These are phyloP conservation scores for Prochilodus magdalenae DNA, from an alignment of 2,113 vertebrate genomes.

Conservation along the genomic window DNA sequence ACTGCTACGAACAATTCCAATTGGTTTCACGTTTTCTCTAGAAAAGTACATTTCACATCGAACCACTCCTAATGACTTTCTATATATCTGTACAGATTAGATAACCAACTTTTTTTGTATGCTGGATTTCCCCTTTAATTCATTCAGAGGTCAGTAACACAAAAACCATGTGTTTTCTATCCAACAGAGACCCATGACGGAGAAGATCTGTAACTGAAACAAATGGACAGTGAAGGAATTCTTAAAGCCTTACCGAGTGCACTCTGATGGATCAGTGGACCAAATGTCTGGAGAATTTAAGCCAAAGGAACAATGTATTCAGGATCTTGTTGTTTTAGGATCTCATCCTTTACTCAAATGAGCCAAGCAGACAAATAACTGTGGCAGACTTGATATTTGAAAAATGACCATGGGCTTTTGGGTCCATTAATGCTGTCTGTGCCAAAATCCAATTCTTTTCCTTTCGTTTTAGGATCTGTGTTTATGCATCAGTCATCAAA, in stretches of 20 bases:
- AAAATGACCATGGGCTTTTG: not conserved
- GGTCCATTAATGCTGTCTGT: constrained; percentile 12
- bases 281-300: constrained; percentile 8
- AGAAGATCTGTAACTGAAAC: constrained; percentile 82
- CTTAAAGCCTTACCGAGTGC: constrained; percentile 44
- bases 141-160: not conserved
- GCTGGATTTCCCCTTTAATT: not conserved
- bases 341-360: constrained; percentile 1
- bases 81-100: not conserved
- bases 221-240: not conserved
- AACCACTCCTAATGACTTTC: too few relatives aligned
- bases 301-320: constrained; percentile 2
- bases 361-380: not conserved
- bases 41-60: too few relatives aligned
- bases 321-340: constrained; percentile 12
- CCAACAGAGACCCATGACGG: constrained; percentile 85
- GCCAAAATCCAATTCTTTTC: not conserved
- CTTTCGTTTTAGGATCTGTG: not conserved
- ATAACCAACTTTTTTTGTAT: not conserved
- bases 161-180: constrained; percentile 41
- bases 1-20: too few relatives aligned
- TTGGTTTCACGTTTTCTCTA: too few relatives aligned
- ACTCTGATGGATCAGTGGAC: not conserved
- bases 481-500: constrained; percentile 4
- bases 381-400: not conserved